These are phyloP conservation scores for Leptopilina syphax DNA, from an alignment of 2,888 invertebrate species.

Conservation along the genomic window DNA sequence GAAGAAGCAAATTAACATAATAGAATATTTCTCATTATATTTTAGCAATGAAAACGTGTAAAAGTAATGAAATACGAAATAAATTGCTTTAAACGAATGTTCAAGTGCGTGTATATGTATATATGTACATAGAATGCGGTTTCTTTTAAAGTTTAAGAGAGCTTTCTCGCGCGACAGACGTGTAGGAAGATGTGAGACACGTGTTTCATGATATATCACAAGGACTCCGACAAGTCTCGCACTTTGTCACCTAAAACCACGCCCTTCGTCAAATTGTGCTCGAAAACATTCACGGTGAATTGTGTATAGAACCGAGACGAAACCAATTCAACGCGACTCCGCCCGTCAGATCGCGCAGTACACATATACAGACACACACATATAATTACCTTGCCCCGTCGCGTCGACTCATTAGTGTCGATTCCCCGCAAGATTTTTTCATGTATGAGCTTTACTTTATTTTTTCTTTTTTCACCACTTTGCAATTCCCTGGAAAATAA, in stretches of 20 bases:
- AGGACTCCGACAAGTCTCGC: slow-evolving; percentile 47
- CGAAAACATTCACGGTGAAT: slow-evolving; percentile 16
- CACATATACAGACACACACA: background rate
- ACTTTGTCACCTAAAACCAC: slow-evolving; percentile 67
- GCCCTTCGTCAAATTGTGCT: slow-evolving; percentile 59
- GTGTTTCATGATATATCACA: slow-evolving; percentile 41
- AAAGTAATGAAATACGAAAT: too few species aligned
- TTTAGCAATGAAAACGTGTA: too few species aligned
- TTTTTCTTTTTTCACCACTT: slow-evolving; percentile 3
- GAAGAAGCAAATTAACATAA: too few species aligned
- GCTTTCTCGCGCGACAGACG: slow-evolving; percentile 28
- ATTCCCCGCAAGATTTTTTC: slow-evolving; percentile 10
- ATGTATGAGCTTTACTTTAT: background rate
- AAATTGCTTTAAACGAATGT: too few species aligned
- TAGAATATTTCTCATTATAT: too few species aligned
- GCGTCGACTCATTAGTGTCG: slow-evolving; percentile 39
- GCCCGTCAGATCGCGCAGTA: slow-evolving; percentile 15
- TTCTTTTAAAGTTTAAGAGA: slow-evolving; percentile 19
- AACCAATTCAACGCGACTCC: slow-evolving; percentile 34
- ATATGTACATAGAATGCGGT: slow-evolving; percentile 11
- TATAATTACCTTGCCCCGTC: slow-evolving; percentile 22
- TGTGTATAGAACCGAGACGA: slow-evolving; percentile 17
- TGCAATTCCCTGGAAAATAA: slow-evolving; percentile 42
- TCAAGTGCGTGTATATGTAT: too few species aligned
- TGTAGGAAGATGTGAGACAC: slow-evolving; percentile 37